Conservation (phyloP, 2,113 vertebrate species). For the Nannospalax galili region DNA sequence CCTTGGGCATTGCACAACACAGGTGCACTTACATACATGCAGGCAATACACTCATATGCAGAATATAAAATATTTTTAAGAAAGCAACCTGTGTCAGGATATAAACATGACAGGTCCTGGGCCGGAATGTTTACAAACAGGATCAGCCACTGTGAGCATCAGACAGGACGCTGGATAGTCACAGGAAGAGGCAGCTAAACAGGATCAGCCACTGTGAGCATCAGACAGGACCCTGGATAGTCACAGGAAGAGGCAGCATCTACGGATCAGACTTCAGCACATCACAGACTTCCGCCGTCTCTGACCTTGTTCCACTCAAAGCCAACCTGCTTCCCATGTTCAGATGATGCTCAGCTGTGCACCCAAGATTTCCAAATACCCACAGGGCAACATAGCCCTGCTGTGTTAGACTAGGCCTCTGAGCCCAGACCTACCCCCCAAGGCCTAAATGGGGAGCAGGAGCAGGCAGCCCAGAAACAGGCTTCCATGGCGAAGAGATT, state of each 20-base stretch:
- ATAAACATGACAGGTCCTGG: neutral
- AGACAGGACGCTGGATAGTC: neutral
- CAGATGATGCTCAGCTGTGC: neutral
- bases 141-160: neutral
- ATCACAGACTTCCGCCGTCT: neutral
- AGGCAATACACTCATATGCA: neutral
- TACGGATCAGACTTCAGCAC: neutral
- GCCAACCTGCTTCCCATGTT: neutral
- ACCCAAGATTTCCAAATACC: neutral
- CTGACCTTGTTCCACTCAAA: neutral
- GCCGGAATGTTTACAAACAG: neutral
- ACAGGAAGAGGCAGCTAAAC: too few relatives aligned
- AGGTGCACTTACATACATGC: too few relatives aligned
- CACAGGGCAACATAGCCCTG: too few relatives aligned
- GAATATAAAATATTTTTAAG: too few relatives aligned
- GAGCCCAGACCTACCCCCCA: neutral
- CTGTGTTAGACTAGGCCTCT: neutral
- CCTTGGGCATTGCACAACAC: too few relatives aligned
- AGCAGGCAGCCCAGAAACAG: neutral
- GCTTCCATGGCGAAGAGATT: neutral
- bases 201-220: neutral
- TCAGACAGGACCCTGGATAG: neutral
- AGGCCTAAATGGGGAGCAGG: rapidly evolving
- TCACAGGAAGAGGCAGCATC: neutral
- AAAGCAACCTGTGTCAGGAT: neutral